Base-by-base conservation (phyloP, 1,140 invertebrate species). In the Drosophila murphyi region DNA sequence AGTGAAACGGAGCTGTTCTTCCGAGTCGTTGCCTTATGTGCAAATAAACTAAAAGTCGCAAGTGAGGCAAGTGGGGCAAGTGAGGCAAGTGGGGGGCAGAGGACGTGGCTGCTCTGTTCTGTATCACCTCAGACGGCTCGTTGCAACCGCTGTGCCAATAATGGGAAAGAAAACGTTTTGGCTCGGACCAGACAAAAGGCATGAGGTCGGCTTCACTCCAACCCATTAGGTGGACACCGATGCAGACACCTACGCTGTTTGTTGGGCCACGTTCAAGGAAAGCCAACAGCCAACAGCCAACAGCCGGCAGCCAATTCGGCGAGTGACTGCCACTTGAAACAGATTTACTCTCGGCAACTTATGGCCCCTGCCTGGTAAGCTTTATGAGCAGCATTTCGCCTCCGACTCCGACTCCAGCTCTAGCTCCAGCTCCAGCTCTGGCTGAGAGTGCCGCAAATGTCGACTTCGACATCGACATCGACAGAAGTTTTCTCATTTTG, bases 131-230 rank as follows among this genome's bases (percentile, higher is more conserved):
- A 57, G 72, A 54, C 51, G 68, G 64, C 67, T 60, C 61, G 71
- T 37, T 89, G 85, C 85, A 88, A 83, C 77, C 76, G 83, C 80
- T 88, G 80, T 88, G 85, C 85, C 89, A 88, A 85, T 88, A 89
- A 88, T 89, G 78, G 61, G 7, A 72, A 52, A 59, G 52, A 61
- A 72, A 72, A 37, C 61, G 65, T 61, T 61, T 52, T 52, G 29
- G 6, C 60, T 51, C 55, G 20, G 55, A 52, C 63, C 73, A 73
- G 77, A 77, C 69, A 67, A 59, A 35, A 56, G 55, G 47, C 54
- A 48, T 28, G 45, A 47, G 5, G 3, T 20, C 20, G 20, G 31
- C 34, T 41, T 43, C 45, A 12, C 35, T 31, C 54, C 52, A 63
- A 41, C 20, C 28, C 31, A 34, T 31, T 41, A 4, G 45, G 35